Base-by-base conservation (phyloP, 1,140 invertebrate genomes). In the Drosophila pruinosa region DNA sequence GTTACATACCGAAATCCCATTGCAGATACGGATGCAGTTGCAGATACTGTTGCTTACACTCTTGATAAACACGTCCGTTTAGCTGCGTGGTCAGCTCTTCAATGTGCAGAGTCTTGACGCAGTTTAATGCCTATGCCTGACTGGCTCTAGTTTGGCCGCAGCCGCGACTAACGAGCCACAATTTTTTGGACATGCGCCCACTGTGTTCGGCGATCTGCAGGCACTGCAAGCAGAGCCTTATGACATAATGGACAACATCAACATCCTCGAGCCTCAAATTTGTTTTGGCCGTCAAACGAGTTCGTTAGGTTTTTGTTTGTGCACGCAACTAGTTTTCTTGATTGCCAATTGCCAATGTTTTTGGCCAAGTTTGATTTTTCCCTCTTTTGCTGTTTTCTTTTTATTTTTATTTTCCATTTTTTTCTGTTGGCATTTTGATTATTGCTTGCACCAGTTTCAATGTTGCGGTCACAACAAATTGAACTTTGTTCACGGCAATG, bases 1-100 rank as follows among this genome's bases (percentile, higher is more conserved):
- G 31, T 8, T 21, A 48, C 81, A 69, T 54, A 88, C 83, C 78
- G 88, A 45, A 89, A 76, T 4, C 85, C 83, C 83, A 89, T 89
- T 64, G 36, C 38, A 50, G 7, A n/a, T n/a, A n/a, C n/a, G n/a
- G n/a, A n/a, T n/a, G n/a, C n/a, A n/a, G n/a, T n/a, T n/a, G n/a
- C n/a, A n/a, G n/a, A n/a, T n/a, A n/a, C n/a, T 34, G 31, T 12
- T 34, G 4, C 31, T 36, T 34, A 5, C 3, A 28, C 31, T 28
- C n/a, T 15, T 63, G 3, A 7, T 22, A 15, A 28, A 50, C 67
- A 73, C 70, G 81, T 81, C 81, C 68, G 78, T 58, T 63, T 56
- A 56, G 82, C 39, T 75, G 43, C 58, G 47, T 14, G 38, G 77
- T 31, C 74, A 64, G 58, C 61, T 47, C 61, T 54, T 72, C 45